phyloP scores from a whole-genome alignment of 2,888 invertebrate species.

The Sussaba pulchella region DNA sequence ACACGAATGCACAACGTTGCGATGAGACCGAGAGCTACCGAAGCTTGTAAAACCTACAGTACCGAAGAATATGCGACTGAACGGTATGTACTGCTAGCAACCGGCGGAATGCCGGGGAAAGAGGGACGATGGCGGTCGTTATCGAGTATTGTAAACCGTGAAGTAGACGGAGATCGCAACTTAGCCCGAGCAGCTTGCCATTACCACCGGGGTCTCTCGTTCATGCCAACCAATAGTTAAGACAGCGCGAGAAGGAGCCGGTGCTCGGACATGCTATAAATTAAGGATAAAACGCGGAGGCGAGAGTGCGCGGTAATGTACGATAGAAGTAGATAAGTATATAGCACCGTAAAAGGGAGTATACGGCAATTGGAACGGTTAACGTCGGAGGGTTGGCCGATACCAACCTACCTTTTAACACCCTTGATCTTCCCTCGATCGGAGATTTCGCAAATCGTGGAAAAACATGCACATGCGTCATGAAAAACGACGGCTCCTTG shows the following conservation, averaged over 20 bases:
- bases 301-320: slow-evolving; percentile 56
- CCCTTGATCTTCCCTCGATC: slow-evolving; percentile 76
- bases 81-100: slow-evolving; percentile 42
- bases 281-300: slow-evolving; percentile 81
- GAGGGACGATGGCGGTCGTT: slow-evolving; percentile 49
- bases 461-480: slow-evolving; percentile 80
- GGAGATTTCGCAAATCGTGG: slow-evolving; percentile 70
- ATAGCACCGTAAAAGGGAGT: slow-evolving; percentile 61
- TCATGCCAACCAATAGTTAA: slow-evolving; percentile 83
- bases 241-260: slow-evolving; percentile 70
- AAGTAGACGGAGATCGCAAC: slow-evolving; percentile 43
- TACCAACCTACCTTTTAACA: slow-evolving; percentile 84
- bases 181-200: slow-evolving; percentile 27
- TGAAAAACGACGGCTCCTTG: slow-evolving; percentile 79
- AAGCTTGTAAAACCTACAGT: slow-evolving; percentile 22
- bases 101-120: not conserved
- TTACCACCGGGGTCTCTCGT: slow-evolving; percentile 67
- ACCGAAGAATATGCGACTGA: slow-evolving; percentile 40
- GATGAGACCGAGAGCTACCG: not conserved
- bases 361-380: slow-evolving; percentile 81
- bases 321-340: slow-evolving; percentile 21
- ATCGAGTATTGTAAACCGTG: slow-evolving; percentile 15
- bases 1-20: slow-evolving; percentile 56
- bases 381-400: slow-evolving; percentile 82
- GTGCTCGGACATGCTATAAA: slow-evolving; percentile 78